These are phyloP conservation scores for Arbacia lixula DNA, from an alignment of 53 echinoderm and acorn worm species.

Conservation along the genomic window DNA sequence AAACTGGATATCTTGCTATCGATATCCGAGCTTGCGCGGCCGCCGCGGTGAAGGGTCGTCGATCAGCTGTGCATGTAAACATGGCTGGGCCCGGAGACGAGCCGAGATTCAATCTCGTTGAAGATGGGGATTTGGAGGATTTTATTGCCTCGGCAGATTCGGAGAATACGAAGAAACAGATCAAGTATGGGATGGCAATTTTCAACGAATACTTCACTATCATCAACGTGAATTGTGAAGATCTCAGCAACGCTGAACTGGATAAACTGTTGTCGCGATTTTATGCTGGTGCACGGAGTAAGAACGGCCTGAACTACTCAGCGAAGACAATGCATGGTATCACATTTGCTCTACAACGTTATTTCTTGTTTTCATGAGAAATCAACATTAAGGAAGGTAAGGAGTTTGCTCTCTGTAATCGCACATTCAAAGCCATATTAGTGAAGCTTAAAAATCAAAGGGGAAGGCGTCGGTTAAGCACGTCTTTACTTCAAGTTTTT, in stretches of 20 bases:
- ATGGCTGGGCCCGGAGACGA: neutral
- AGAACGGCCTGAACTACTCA: neutral
- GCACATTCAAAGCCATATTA: neutral
- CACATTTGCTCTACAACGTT: neutral
- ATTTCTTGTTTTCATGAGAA: neutral
- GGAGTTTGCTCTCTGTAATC: conserved; percentile 8
- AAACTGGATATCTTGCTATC: too few relatives aligned
- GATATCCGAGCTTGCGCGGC: too few relatives aligned
- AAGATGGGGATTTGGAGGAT: neutral
- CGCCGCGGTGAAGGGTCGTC: too few relatives aligned
- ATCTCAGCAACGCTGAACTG: neutral
- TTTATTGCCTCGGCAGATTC: neutral
- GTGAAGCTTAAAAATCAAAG: neutral
- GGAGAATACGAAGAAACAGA: neutral
- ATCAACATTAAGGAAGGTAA: neutral
- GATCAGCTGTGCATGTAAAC: too few relatives aligned
- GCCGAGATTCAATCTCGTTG: neutral
- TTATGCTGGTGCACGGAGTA: neutral
- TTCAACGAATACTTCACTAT: neutral
- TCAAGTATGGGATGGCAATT: neutral
- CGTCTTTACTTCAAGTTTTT: too few relatives aligned
- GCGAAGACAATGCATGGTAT: neutral
- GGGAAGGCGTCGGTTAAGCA: conserved; percentile 18
- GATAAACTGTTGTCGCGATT: conserved; percentile 12
- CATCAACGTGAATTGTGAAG: neutral